phyloP scores from a whole-genome alignment of 2,888 invertebrate genomes.

The Mycalesis mineus region DNA sequence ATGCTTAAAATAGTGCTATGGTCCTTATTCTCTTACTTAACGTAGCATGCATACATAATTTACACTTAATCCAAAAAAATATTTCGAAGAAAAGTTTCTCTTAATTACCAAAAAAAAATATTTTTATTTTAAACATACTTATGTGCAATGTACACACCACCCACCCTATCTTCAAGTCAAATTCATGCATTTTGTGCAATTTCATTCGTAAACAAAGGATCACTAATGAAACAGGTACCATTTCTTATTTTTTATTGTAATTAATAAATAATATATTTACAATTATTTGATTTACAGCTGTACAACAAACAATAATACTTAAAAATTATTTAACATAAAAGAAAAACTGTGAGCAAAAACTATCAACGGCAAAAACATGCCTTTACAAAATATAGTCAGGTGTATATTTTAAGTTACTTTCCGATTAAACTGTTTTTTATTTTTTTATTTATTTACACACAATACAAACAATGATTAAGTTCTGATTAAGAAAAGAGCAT shows the following conservation, averaged over 20 bases:
- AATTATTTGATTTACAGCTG: constrained; percentile 46
- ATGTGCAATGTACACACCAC: no score
- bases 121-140: no score
- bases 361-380: no score
- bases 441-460: constrained; percentile 13
- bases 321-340: constrained; percentile 24
- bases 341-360: constrained; percentile 20
- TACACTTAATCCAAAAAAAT: no score
- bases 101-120: no score
- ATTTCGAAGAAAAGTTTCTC: no score
- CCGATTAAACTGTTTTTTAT: neutral
- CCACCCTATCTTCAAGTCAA: neutral
- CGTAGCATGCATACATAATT: no score
- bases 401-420: neutral
- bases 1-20: no score
- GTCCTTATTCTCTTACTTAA: no score
- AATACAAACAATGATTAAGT: constrained; percentile 12
- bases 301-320: constrained; percentile 27
- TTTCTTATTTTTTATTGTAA: constrained; percentile 61
- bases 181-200: constrained; percentile 5
- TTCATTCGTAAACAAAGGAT: constrained; percentile 31
- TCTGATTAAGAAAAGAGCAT: constrained; percentile 44
- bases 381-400: neutral
- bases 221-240: constrained; percentile 61
- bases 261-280: constrained; percentile 63